Evolutionary conservation across 2,113 vertebrate genomes (phyloP), one percentile per base, ranked within the genome.

Genomic region (Eidolon helvum): DNA sequence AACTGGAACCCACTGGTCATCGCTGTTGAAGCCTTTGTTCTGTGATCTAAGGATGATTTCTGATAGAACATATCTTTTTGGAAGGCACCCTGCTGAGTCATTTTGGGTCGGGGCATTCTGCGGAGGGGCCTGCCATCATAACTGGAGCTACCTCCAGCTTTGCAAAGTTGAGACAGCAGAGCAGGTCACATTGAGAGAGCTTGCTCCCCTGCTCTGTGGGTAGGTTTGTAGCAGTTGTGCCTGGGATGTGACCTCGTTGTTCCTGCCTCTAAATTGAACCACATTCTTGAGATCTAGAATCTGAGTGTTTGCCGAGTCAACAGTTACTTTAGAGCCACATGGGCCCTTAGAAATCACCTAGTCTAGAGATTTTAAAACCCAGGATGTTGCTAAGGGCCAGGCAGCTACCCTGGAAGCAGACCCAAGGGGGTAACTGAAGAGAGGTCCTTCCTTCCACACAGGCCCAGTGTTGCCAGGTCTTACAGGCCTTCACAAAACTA

Each of bases 391-490:
- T 48, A 43, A 45, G 40, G 28, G 38, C 26, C n/a, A 38, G 57
- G 2, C 8, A 45, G 55, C 10, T 40, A 30, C 55, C 75, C 26
- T 1, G 9, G 72, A 79, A 38, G 53, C 50, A 57, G 57, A 5
- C 19, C 43, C 4, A 33, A 22, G 7, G 7, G 26, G 18, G 12
- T 30, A 7, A 57, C 28, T 72, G 22, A 87, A 48, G 16, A 28
- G 0, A 0, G n/a, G 38, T 28, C 11, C 14, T 21, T 48, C 35
- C 24, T 33, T 66, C 22, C 0, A 4, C 18, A 10, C 55, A 72
- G 55, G 24, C 33, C 6, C 28, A 14, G 0, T 48, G 14, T 66
- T 84, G 24, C 43, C 89, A 84, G 24, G 75, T 78, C 65, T 87
- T 24, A 50, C 1, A 69, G 45, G 3, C 18, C 79, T 92, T 30